Evolutionary conservation across 2,113 vertebrate genomes (phyloP), one percentile per base, ranked within the genome.

Genomic region (Rhabdornis inornatus): DNA sequence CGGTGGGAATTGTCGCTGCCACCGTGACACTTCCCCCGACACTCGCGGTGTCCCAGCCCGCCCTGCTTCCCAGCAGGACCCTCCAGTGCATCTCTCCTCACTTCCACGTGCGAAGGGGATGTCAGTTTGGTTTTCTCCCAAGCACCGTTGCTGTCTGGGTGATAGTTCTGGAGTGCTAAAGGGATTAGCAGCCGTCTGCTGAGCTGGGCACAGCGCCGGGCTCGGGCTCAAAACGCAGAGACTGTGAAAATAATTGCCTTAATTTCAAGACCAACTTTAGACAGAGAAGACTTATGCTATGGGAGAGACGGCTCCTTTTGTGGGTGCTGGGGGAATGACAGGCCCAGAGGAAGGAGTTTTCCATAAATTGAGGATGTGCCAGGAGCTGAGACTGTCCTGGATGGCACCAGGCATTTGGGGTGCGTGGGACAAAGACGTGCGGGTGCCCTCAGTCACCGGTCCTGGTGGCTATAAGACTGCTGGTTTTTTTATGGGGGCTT

Each of bases 81-180:
- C 27, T 78, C 47, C 0, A 0, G 13, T 0, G 44, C 33, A 4
- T 44, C 71, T 35, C 24, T 75, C 37, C 69, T 76, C 31, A 0
- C 72, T 28, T 11, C 72, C 77, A 50, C 2, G 47, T 59, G 92
- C 0, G 11, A 94, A 87, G 28, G 80, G 60, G 40, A 47, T 69
- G 87, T 94, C 94, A 69, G 9, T 1, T 61, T 12, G 61, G 63
- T 37, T 91, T 55, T 4, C 4, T 56, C 27, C 66, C 40, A 0
- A 55, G 70, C 60, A 56, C 64, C 0, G 12, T 11, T n/a, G 8
- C 80, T 61, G 87, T 91, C 89, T 94, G 2, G 5, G 84, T 60
- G 94, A 92, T 86, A 4, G 70, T 44, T 91, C 13, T 45, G 94
- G 87, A 15, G 75, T 49, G 89, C 84, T 92, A 92, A 96, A 89